phyloP scores from a whole-genome alignment of 2,797 vertebrate genomes.

The Scomberomorus guttatus region DNA sequence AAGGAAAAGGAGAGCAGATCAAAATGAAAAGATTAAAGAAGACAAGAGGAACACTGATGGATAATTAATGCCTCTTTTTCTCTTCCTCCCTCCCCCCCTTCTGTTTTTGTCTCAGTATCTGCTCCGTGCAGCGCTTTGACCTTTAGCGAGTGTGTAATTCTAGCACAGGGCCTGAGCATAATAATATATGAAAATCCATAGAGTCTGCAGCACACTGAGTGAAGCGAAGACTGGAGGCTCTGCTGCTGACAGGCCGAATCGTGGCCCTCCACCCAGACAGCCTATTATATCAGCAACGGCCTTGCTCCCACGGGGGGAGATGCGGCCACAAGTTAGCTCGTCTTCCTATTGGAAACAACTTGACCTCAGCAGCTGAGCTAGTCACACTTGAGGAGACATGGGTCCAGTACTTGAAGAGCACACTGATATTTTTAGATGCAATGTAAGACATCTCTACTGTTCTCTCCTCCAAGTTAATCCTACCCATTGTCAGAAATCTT shows the following conservation, averaged over 20 bases:
- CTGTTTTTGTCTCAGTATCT: conserved; percentile 57
- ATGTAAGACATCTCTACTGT: conserved; percentile 7
- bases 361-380: conserved; percentile 51
- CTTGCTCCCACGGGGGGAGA: conserved; percentile 19
- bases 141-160: conserved; percentile 73
- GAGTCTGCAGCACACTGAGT: conserved; percentile 49
- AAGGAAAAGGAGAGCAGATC: neutral
- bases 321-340: conserved; percentile 42
- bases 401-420: conserved; percentile 6
- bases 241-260: conserved; percentile 61
- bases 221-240: conserved; percentile 35
- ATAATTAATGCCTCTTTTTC: conserved; percentile 61
- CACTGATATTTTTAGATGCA: conserved; percentile 26
- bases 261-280: conserved; percentile 35
- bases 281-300: conserved; percentile 52
- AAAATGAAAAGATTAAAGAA: conserved; percentile 31
- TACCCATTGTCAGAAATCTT: conserved; percentile 5
- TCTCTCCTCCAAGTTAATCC: neutral
- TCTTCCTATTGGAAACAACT: conserved; percentile 45
- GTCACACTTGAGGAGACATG: conserved; percentile 11
- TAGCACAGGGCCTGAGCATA: conserved; percentile 48
- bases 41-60: conserved; percentile 52
- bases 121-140: conserved; percentile 58
- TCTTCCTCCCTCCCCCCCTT: conserved; percentile 16
- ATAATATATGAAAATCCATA: conserved; percentile 77